Evolutionary conservation across 2,113 vertebrate species (phyloP).

Genomic region (Pholis gunnellus): DNA sequence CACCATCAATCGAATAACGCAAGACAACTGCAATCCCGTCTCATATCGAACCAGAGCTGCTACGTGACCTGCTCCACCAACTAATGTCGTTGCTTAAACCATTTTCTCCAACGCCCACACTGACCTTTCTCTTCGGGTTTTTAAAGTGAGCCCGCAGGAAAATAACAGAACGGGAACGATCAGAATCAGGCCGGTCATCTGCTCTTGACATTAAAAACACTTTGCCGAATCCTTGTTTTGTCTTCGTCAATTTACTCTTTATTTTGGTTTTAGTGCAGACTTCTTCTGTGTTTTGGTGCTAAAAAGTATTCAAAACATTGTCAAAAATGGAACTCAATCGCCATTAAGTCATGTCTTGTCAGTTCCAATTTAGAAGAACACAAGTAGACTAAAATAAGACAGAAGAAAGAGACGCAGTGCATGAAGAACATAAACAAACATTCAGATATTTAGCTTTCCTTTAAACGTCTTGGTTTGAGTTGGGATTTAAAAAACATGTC

Average conservation of each 20-base stretch:
- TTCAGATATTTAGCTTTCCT: background rate
- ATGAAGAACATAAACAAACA: conserved; percentile 25
- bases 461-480: conserved; percentile 24
- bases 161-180: background rate
- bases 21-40: conserved; percentile 53
- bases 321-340: conserved; percentile 5
- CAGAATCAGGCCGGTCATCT: background rate
- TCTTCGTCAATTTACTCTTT: conserved; percentile 43
- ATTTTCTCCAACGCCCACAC: conserved; percentile 1
- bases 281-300: conserved; percentile 44
- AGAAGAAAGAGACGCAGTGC: conserved; percentile 28
- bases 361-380: background rate
- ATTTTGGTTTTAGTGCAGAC: conserved; percentile 61
- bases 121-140: background rate
- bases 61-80: conserved; percentile 54
- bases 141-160: background rate
- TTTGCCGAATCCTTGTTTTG: background rate
- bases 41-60: conserved; percentile 49
- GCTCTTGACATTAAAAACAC: conserved; percentile 6
- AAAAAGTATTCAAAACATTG: conserved; percentile 49
- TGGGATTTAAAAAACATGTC: conserved; percentile 7
- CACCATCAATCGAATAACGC: conserved; percentile 58
- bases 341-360: background rate
- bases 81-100: conserved; percentile 6
- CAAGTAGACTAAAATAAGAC: background rate